Percentiles rank a stretch among this genome's conserved stretches.
phyloP scores from a whole-genome alignment of 2,888 invertebrate species.

The Hirtodrosophila cameraria region DNA sequence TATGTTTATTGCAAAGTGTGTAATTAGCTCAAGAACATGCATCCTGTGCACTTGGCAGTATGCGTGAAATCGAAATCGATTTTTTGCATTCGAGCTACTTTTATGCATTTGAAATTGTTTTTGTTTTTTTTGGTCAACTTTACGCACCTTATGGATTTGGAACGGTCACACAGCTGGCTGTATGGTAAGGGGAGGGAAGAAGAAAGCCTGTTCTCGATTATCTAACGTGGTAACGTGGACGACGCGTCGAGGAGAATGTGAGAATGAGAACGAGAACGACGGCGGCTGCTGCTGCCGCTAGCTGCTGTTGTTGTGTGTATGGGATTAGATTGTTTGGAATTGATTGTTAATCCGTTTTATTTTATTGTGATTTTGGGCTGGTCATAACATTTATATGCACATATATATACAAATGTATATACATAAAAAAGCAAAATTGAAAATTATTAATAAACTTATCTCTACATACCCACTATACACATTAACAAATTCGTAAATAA shows the following conservation, averaged over 20 bases:
- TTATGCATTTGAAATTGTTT: constrained; percentile 6
- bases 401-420: neutral
- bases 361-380: constrained; percentile 48
- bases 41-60: constrained; percentile 17
- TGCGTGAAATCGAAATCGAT: constrained; percentile 37
- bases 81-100: constrained; percentile 18
- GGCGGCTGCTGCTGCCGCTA: neutral
- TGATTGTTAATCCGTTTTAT: constrained; percentile 31
- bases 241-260: neutral
- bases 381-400: constrained; percentile 20
- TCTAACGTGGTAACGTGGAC: constrained; percentile 34
- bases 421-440: constrained; percentile 8
- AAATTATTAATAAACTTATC: constrained; percentile 72
- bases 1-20: too few species aligned
- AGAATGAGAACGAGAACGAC: neutral
- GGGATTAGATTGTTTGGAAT: constrained; percentile 15
- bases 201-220: constrained; percentile 30
- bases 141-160: constrained; percentile 41
- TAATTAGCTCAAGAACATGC: constrained; percentile 27
- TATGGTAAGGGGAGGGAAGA: neutral
- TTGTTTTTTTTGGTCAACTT: neutral
- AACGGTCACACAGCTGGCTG: neutral
- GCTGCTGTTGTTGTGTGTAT: constrained; percentile 8
- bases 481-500: constrained; percentile 31
- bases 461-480: constrained; percentile 41